A percentile compares a stretch with the other conserved stretches of the same genome.
These are phyloP conservation scores for Tiphia femorata DNA, from an alignment of 2,888 invertebrate genomes.

Conservation along the genomic window DNA sequence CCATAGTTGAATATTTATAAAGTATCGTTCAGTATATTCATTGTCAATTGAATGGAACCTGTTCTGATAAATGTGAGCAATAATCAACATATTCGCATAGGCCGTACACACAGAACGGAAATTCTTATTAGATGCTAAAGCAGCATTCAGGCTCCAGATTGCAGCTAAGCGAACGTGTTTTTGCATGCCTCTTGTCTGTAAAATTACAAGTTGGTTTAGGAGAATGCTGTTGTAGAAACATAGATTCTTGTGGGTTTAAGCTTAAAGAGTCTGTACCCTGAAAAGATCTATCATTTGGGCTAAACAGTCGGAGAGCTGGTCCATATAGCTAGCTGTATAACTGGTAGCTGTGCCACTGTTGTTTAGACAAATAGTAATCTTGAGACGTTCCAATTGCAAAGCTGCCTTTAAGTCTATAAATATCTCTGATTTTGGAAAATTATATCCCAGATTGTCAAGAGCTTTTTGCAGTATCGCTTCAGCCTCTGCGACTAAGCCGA, in stretches of 20 bases:
- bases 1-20: no score
- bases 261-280: slow-evolving; percentile 56
- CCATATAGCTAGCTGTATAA: slow-evolving; percentile 53
- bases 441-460: slow-evolving; percentile 64
- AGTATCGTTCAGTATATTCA: no score
- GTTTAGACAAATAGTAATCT: slow-evolving; percentile 58
- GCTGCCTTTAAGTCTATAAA: slow-evolving; percentile 50
- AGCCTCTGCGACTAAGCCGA: slow-evolving; percentile 67
- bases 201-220: background rate
- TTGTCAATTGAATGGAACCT: no score
- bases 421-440: slow-evolving; percentile 63
- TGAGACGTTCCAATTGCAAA: slow-evolving; percentile 56
- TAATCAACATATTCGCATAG: slow-evolving; percentile 71
- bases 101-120: slow-evolving; percentile 71
- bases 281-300: slow-evolving; percentile 66
- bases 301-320: slow-evolving; percentile 69
- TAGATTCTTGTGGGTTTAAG: background rate
- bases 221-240: background rate
- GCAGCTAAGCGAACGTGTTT: slow-evolving; percentile 73
- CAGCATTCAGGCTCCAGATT: slow-evolving; percentile 72
- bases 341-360: background rate
- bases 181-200: slow-evolving; percentile 58
- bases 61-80: slow-evolving; percentile 59
- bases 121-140: slow-evolving; percentile 71
- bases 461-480: slow-evolving; percentile 62